Evolutionary conservation across 2,797 vertebrate species (phyloP).

Genomic region (Salmo trutta): DNA sequence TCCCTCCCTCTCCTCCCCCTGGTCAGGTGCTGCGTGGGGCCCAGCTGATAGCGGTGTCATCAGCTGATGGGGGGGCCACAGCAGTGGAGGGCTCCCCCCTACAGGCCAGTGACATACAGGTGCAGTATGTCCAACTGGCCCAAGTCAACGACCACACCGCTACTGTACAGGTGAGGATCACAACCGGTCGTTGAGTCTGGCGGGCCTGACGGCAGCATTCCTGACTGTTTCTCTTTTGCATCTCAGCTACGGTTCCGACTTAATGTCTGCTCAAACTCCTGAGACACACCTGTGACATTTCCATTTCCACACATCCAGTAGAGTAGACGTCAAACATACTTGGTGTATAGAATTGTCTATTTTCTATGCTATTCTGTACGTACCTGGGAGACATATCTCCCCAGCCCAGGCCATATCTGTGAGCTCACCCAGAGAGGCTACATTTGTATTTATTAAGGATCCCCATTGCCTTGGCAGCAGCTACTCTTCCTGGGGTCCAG

Average conservation of each 20-base stretch:
- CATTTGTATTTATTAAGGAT: neutral
- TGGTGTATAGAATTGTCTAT: neutral
- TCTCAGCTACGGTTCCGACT: neutral
- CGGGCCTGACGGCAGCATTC: neutral
- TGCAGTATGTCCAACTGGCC: conserved; percentile 96
- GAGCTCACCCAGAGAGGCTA: neutral
- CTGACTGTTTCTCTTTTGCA: neutral
- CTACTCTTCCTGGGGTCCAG: too few relatives aligned
- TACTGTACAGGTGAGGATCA: conserved; percentile 79
- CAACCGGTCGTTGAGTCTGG: neutral
- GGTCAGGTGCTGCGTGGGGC: conserved; percentile 91
- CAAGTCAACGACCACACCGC: conserved; percentile 88
- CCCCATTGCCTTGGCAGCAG: too few relatives aligned
- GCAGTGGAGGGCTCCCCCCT: conserved; percentile 89
- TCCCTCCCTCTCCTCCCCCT: conserved; percentile 6
- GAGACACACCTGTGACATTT: neutral
- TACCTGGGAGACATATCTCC: too few relatives aligned
- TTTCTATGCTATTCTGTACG: too few relatives aligned
- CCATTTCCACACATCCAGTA: too few relatives aligned
- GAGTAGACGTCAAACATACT: neutral
- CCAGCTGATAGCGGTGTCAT: conserved; percentile 94
- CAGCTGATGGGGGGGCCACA: conserved; percentile 83
- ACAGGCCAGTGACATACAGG: conserved; percentile 94
- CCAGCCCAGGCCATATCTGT: neutral
- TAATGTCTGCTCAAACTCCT: neutral